Conservation (phyloP, 2,888 invertebrate genomes). For the Caenorhabditis doughertyi region DNA sequence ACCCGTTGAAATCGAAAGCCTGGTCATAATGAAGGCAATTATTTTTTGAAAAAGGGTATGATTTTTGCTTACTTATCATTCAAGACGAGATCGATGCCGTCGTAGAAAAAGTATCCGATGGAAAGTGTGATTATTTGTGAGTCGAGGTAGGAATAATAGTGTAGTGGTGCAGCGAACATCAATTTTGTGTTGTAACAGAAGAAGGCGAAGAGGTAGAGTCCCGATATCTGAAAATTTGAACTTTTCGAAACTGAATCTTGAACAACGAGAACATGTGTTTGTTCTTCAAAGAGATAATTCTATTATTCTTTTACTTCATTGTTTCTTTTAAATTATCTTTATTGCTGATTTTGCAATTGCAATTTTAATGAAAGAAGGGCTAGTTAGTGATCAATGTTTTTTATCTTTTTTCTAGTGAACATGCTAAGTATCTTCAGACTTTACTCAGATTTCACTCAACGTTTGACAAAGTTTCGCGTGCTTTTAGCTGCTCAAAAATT, state of each 20-base stretch:
- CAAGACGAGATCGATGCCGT: constrained; percentile 68
- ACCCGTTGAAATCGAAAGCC: constrained; percentile 71
- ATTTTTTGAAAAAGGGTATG: neutral
- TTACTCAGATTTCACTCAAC: constrained; percentile 27
- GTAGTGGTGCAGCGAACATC: constrained; percentile 71
- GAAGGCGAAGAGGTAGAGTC: constrained; percentile 65
- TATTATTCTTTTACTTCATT: neutral
- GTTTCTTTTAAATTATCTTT: neutral
- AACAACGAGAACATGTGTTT: too few species aligned
- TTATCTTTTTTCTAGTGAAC: constrained; percentile 11
- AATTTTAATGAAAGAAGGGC: constrained; percentile 8
- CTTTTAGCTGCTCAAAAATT: constrained; percentile 49
- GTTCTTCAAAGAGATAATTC: neutral
- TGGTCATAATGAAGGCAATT: constrained; percentile 1
- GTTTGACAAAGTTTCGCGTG: constrained; percentile 14
- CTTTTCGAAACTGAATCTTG: too few species aligned
- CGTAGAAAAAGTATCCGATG: constrained; percentile 73
- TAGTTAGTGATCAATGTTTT: neutral
- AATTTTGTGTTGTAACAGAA: constrained; percentile 66
- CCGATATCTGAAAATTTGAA: constrained; percentile 70
- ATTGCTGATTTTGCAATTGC: neutral
- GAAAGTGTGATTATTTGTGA: constrained; percentile 69
- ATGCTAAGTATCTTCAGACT: neutral
- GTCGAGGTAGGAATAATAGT: constrained; percentile 66
- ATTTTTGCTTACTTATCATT: constrained; percentile 72